A percentile compares a stretch with the other conserved stretches of the same genome.
Evolutionary conservation across 2,113 vertebrate genomes (phyloP).

Genomic region (Machaerirhynchus nigripectus): DNA sequence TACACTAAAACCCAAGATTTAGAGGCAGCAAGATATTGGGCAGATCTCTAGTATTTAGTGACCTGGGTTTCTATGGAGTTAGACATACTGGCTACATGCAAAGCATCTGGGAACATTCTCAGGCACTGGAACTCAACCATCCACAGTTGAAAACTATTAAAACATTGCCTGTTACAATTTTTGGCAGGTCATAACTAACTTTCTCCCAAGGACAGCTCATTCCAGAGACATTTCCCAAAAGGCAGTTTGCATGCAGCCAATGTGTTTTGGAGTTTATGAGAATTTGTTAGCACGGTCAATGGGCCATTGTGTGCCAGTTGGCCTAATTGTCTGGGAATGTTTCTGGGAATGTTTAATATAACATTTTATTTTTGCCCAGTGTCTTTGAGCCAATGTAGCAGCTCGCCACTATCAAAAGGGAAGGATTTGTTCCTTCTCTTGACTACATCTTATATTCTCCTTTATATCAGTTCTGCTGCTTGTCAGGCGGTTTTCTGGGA

Average conservation of each 20-base stretch:
- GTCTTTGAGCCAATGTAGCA: background rate
- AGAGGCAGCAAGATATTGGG: background rate
- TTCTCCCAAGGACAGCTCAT: conserved; percentile 3
- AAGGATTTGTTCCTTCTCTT: background rate
- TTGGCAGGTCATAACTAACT: conserved; percentile 7
- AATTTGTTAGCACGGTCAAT: conserved; percentile 17
- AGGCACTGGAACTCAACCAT: background rate
- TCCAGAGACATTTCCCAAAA: background rate
- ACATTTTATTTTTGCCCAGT: background rate
- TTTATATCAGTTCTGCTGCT: background rate
- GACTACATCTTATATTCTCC: background rate
- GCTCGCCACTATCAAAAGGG: background rate
- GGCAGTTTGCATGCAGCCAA: background rate
- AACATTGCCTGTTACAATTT: conserved; percentile 17
- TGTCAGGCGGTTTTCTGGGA: background rate
- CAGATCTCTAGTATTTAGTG: background rate
- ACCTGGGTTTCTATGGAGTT: background rate
- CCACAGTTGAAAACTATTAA: conserved; percentile 3
- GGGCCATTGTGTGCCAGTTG: conserved; percentile 14
- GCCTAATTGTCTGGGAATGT: conserved; percentile 35
- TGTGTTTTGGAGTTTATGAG: background rate
- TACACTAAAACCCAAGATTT: background rate
- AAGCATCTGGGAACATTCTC: conserved; percentile 26
- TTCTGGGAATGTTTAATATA: conserved; percentile 26
- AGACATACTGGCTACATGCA: background rate